Evolutionary conservation across 2,797 vertebrate species (phyloP).

Genomic region (Smutsia temminckii): DNA sequence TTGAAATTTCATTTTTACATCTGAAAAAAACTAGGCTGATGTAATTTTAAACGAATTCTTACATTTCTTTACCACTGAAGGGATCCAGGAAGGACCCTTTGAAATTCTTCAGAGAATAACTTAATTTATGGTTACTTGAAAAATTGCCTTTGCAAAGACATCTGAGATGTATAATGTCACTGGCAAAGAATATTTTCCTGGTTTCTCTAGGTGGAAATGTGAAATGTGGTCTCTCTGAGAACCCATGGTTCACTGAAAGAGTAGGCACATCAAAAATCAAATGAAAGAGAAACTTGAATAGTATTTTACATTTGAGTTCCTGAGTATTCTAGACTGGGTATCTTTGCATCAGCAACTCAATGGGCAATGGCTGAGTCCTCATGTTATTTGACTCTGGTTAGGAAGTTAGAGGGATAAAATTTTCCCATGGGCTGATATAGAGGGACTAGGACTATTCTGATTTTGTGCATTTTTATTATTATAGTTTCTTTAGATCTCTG

Average conservation of each 20-base stretch:
- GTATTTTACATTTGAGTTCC: neutral
- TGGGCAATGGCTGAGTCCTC: neutral
- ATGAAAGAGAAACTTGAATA: neutral
- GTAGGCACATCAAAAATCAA: neutral
- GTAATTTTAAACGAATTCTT: slow-evolving; percentile 10
- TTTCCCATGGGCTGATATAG: neutral
- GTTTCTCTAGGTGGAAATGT: neutral
- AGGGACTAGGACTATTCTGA: neutral
- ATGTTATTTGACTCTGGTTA: neutral
- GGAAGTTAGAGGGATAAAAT: neutral
- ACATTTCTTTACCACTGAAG: neutral
- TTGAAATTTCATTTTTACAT: slow-evolving; percentile 16
- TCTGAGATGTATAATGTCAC: neutral
- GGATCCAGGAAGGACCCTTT: neutral
- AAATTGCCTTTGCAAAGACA: slow-evolving; percentile 25
- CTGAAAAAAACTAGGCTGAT: neutral
- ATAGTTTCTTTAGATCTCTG: neutral
- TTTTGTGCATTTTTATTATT: neutral
- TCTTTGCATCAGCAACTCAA: neutral
- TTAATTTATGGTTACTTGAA: neutral
- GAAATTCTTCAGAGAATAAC: neutral
- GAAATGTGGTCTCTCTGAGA: slow-evolving; percentile 28
- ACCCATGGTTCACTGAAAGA: neutral
- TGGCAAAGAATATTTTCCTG: neutral
- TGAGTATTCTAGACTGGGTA: neutral